Base-by-base conservation (phyloP, 2,113 vertebrate genomes). In the Cheirogaleus medius region DNA sequence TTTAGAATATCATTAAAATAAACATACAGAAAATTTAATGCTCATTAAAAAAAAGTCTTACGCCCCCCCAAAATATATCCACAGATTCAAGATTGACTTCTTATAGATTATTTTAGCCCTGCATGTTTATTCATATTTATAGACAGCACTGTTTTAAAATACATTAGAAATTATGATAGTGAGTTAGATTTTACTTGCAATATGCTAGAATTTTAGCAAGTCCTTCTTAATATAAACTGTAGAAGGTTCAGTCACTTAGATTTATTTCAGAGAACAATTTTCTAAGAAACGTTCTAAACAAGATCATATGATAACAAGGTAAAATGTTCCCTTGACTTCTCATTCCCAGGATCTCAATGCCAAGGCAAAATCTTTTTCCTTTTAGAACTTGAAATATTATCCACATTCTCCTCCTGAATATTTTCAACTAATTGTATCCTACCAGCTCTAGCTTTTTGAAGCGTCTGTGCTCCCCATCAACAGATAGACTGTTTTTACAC, bases 401-500 rank as follows among this genome's bases (percentile, higher is more conserved):
- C 37, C 47, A 29, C 0, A 0, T 86, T 97, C 73, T 49, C 20
- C 5, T 93, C 64, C 54, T 60, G 81, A 94, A 87, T 17, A 17
- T 49, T 63, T 76, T 87, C 32, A n/a, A 18, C 14, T 29, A 49
- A 63, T 25, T 49, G 18, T 42, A 9, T 9, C 12, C 56, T 64
- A 37, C 18, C 49, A 76, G n/a, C 39, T 64, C 12, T 32, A 77
- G 25, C 27, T 87, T 69, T 69, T 87, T 66, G 23, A 88, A 84
- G 17, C 27, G 2, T 32, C 92, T 97, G 71, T 71, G n/a, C 63
- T 96, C 87, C 83, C n/a, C 96, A 97, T 76, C 94, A 91, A 96
- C 80, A 93, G 74, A 82, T 66, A 96, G 90, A 54, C 86, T 95
- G 87, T 95, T 97, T 97, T 98, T 97, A 96, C 94, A 95, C 34